phyloP scores from a whole-genome alignment of 2,113 vertebrate genomes.

The Pangasianodon hypophthalmus region DNA sequence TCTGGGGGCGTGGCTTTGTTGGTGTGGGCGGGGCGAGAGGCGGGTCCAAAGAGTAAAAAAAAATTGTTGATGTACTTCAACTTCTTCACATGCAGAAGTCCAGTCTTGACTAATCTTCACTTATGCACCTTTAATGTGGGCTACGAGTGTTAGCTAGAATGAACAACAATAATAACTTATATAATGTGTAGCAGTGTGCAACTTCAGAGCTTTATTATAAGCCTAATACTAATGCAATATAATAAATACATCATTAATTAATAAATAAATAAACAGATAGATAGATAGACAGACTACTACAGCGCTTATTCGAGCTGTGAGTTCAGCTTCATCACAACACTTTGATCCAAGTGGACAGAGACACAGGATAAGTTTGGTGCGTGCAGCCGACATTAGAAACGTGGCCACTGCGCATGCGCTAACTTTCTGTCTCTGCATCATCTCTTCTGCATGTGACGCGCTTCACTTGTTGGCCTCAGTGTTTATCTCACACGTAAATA shows the following conservation, averaged over 20 bases:
- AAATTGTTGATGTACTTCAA: too few species aligned
- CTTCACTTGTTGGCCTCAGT: background rate
- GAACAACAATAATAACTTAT: background rate
- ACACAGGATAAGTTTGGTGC: too few species aligned
- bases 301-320: background rate
- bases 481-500: background rate
- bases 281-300: background rate
- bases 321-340: background rate
- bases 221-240: background rate
- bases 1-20: background rate
- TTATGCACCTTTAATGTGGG: background rate
- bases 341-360: background rate
- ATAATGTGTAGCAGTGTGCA: background rate
- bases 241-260: too few species aligned
- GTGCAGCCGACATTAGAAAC: too few species aligned
- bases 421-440: slow-evolving; percentile 23
- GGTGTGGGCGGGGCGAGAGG: background rate
- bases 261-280: background rate
- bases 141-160: background rate
- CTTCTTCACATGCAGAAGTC: background rate
- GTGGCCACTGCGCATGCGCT: slow-evolving; percentile 14
- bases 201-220: background rate
- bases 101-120: background rate
- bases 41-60: background rate
- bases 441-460: background rate